Evolutionary conservation across 2,113 vertebrate species (phyloP), one percentile per base, ranked within the genome.

Genomic region (Eolophus roseicapilla): DNA sequence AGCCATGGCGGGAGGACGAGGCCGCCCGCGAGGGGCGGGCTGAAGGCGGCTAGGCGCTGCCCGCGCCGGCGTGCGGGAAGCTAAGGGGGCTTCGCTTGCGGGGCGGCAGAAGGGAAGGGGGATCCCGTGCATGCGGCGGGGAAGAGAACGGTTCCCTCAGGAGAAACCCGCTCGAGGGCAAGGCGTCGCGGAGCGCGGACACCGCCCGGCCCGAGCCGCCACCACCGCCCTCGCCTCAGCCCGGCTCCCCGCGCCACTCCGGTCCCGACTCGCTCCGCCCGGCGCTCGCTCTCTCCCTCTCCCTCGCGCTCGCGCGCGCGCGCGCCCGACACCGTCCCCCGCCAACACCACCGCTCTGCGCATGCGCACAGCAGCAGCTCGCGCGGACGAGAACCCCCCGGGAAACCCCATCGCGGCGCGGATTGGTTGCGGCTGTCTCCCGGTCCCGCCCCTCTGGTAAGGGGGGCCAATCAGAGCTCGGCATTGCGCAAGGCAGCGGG

Each of bases 1-100:
- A 68, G 97, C 96, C 98, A 98, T 98, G 69, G 53, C 88, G 64
- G 60, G 77, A 35, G 9, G 14, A 55, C 31, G 41, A 60, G 29
- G 47, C 39, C 35, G 28, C 53, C 59, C 17, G 69, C 28, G 11
- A 7, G 14, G n/a, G 8, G 17, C 25, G 33, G 15, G 75, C 70
- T 18, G 29, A 70, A 29, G 17, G 39, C 31, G 46, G 60, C 33
- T 33, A 53, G 21, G 15, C 20, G 44, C 31, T 57, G 35, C 28
- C 25, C n/a, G 29, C 21, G 16, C 15, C 18, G 53, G 37, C 33
- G 62, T 24, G 33, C 55, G 31, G 31, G 31, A 57, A 43, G 14
- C 35, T 5, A 27, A 28, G 35, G 44, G 41, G 15, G 13, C 60
- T 94, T 74, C 80, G 35, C 29, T 67, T 60, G 47, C 57, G 14